These are phyloP conservation scores for Crossocerus cetratus DNA, from an alignment of 2,888 invertebrate genomes.

Conservation along the genomic window DNA sequence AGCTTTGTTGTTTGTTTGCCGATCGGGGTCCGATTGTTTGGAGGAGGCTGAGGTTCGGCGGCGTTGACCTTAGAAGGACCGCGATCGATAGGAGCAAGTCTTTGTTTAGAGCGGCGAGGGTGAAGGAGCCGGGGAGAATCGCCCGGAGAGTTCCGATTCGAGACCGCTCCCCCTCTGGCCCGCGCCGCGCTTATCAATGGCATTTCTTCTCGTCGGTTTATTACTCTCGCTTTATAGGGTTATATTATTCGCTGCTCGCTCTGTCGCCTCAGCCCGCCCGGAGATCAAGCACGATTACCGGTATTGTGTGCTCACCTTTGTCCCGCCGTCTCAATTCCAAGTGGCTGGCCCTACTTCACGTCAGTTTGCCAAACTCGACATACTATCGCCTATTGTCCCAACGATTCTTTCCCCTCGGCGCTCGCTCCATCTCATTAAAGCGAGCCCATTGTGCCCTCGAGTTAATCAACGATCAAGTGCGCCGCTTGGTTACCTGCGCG, in stretches of 20 bases:
- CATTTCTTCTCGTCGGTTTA: slow-evolving; percentile 46
- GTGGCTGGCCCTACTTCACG: slow-evolving; percentile 54
- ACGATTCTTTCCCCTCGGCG: slow-evolving; percentile 30
- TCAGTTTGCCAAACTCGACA: slow-evolving; percentile 63
- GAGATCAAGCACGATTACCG: slow-evolving; percentile 58
- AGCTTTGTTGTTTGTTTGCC: slow-evolving; percentile 5
- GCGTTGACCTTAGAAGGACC: slow-evolving; percentile 6
- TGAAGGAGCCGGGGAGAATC: slow-evolving; percentile 28
- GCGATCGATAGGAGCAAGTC: slow-evolving; percentile 26
- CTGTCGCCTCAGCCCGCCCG: slow-evolving; percentile 59
- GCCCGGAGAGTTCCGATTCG: slow-evolving; percentile 39
- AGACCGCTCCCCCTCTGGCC: slow-evolving; percentile 14
- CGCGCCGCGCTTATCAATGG: slow-evolving; percentile 46
- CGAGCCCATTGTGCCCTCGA: not conserved
- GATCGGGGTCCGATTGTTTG: not conserved
- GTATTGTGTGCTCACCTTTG: slow-evolving; percentile 56
- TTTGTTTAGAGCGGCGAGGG: slow-evolving; percentile 24
- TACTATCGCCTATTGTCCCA: slow-evolving; percentile 48
- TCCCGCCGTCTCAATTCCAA: slow-evolving; percentile 48
- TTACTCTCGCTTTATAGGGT: slow-evolving; percentile 49
- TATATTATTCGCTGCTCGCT: slow-evolving; percentile 52
- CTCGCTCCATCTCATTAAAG: slow-evolving; percentile 22
- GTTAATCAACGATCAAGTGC: not conserved
- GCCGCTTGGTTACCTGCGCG: not conserved
- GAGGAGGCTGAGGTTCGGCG: slow-evolving; percentile 4